A percentile compares a stretch with the other conserved stretches of the same genome.
Conservation (phyloP, 2,888 invertebrate genomes). For the Drosophila putrida region DNA sequence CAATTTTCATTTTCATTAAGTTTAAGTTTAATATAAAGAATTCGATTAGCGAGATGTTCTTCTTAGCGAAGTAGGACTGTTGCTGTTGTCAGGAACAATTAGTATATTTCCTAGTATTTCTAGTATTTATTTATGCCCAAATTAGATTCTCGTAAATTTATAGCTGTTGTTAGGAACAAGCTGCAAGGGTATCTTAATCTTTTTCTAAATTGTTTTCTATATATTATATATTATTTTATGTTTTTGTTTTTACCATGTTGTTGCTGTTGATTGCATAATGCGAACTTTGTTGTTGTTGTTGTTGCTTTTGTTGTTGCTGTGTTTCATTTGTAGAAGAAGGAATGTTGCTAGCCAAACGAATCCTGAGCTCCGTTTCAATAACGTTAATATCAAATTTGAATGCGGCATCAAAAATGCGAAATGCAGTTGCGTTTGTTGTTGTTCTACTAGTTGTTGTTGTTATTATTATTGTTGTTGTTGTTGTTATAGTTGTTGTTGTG, state of each 20-base stretch:
- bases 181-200: conserved; percentile 38
- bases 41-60: background rate
- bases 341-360: conserved; percentile 61
- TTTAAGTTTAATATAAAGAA: background rate
- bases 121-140: background rate
- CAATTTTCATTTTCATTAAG: no score
- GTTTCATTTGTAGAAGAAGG: conserved; percentile 24
- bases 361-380: conserved; percentile 63
- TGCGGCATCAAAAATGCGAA: conserved; percentile 61
- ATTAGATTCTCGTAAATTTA: background rate
- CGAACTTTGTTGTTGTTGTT: conserved; percentile 6
- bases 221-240: background rate
- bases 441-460: conserved; percentile 50
- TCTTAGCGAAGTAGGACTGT: conserved; percentile 1
- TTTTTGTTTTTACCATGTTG: conserved; percentile 9
- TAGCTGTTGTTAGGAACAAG: conserved; percentile 6
- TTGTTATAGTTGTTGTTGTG: conserved; percentile 48
- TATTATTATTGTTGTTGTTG: conserved; percentile 48
- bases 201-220: conserved; percentile 1
- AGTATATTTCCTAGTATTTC: conserved; percentile 4
- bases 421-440: conserved; percentile 48
- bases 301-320: conserved; percentile 12
- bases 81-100: conserved; percentile 15
- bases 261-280: conserved; percentile 8
- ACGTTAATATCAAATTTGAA: conserved; percentile 66